Evolutionary conservation across 2,888 invertebrate genomes (phyloP).

Genomic region (Meghimatium bilineatum): DNA sequence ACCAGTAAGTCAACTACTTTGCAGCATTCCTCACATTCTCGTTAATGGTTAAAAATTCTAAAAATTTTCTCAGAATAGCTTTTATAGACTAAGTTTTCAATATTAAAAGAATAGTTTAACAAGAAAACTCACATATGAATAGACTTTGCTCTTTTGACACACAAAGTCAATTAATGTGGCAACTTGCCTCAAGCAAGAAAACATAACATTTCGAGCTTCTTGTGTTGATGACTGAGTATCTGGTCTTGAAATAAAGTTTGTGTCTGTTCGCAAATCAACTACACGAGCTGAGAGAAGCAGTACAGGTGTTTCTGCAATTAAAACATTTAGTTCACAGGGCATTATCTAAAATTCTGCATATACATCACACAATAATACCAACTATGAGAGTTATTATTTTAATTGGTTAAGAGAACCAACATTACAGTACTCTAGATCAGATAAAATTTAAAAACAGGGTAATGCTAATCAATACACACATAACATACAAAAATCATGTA

Average conservation of each 20-base stretch:
- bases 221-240: conserved; percentile 9
- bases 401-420: too few relatives aligned
- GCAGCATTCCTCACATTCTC: too few relatives aligned
- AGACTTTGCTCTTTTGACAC: conserved; percentile 40
- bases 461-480: too few relatives aligned
- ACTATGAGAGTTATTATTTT: too few relatives aligned
- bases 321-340: not conserved
- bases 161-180: conserved; percentile 34
- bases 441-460: too few relatives aligned
- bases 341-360: too few relatives aligned
- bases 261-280: conserved; percentile 14
- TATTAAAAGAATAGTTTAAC: not conserved
- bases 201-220: conserved; percentile 29
- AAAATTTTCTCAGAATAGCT: not conserved
- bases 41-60: not conserved
- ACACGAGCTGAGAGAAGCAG: conserved; percentile 38
- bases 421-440: too few relatives aligned
- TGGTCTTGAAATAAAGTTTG: not conserved
- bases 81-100: not conserved
- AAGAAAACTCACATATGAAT: conserved; percentile 39
- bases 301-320: conserved; percentile 34
- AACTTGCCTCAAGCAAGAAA: conserved; percentile 34
- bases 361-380: too few relatives aligned
- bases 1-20: too few relatives aligned
- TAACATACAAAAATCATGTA: too few relatives aligned